Conservation (phyloP, 2,797 vertebrate genomes). For the Psittacula echo region DNA sequence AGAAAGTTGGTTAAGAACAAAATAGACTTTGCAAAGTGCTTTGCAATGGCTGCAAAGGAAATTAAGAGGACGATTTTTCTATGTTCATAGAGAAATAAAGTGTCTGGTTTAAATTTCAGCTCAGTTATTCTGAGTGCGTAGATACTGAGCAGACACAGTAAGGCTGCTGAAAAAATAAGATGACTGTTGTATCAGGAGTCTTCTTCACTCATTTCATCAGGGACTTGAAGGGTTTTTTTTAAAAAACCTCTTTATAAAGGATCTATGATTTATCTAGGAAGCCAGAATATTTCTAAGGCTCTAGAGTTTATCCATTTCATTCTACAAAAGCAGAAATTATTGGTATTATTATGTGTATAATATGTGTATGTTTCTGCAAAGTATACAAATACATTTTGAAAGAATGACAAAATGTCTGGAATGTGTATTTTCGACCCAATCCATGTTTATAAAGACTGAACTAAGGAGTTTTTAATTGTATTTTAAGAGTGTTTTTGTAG, state of each 20-base stretch:
- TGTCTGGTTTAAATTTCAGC: not conserved
- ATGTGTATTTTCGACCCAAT: not conserved
- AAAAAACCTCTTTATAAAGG: not conserved
- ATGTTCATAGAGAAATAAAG: not conserved
- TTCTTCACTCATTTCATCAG: not conserved
- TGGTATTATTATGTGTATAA: not conserved
- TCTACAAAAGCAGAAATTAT: not conserved
- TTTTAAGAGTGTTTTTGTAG: not conserved
- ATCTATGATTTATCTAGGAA: not conserved
- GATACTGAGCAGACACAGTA: not conserved
- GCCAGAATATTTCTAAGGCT: not conserved
- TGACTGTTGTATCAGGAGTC: fast-evolving
- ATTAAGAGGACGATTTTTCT: not conserved
- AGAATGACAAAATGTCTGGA: not conserved
- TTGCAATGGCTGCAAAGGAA: not conserved
- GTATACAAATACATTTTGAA: not conserved
- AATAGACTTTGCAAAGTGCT: not conserved
- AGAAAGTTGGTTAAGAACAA: not conserved
- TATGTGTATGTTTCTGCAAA: not conserved
- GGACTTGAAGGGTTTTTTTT: not conserved
- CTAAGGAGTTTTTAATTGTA: not conserved
- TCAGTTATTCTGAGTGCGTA: not conserved
- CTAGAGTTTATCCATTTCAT: not conserved
- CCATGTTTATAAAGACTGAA: not conserved
- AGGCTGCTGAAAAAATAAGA: not conserved